phyloP scores from a whole-genome alignment of 2,888 invertebrate genomes.

The Acleris holmiana region DNA sequence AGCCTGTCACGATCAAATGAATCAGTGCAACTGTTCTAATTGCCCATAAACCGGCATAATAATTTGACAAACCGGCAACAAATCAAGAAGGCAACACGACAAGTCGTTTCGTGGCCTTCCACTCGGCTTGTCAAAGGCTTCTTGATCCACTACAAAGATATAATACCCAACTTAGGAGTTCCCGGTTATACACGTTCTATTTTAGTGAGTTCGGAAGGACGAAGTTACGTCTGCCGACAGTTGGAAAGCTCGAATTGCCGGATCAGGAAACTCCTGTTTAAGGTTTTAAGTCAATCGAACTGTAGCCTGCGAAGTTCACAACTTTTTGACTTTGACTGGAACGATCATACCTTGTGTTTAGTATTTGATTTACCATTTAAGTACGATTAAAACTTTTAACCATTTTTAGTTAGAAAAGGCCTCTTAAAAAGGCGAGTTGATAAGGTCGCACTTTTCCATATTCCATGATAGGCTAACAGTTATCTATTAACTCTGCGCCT shows the following conservation, averaged over 20 bases:
- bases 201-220: conserved; percentile 42
- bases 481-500: no score
- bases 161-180: conserved; percentile 44
- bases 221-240: conserved; percentile 46
- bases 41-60: conserved; percentile 29
- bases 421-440: no score
- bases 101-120: conserved; percentile 41
- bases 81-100: conserved; percentile 34
- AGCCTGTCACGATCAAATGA: conserved; percentile 12
- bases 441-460: no score
- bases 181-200: conserved; percentile 44
- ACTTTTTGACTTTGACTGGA: conserved; percentile 18
- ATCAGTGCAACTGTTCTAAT: conserved; percentile 14
- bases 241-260: conserved; percentile 40
- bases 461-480: no score
- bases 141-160: conserved; percentile 48
- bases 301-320: conserved; percentile 28
- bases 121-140: conserved; percentile 50
- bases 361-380: not conserved
- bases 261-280: conserved; percentile 41
- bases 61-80: conserved; percentile 26
- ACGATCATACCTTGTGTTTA: conserved; percentile 16
- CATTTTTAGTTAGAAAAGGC: no score
- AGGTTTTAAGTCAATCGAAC: conserved; percentile 38
- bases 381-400: no score